Evolutionary conservation across 1,140 invertebrate genomes (phyloP), one percentile per base, ranked within the genome.

Genomic region (Colletes latitarsis): DNA sequence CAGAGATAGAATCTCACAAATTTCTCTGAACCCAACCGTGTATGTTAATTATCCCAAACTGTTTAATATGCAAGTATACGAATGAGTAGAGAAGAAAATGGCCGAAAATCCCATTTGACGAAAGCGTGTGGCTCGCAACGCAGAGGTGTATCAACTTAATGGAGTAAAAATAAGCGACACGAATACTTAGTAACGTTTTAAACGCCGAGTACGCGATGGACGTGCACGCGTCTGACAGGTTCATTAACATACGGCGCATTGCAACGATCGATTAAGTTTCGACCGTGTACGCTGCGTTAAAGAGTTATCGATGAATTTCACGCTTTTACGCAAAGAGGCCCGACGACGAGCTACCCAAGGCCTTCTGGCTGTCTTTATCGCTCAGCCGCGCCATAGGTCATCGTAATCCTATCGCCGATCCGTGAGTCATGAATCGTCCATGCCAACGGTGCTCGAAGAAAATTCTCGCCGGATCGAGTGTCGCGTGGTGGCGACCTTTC

Each of bases 371-470:
- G 58, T 49, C 55, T 76, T 53, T 72, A 74, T 66, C 76, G 76
- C 66, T 58, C 58, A 30, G 14, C 72, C 46, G 53, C 63, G 63
- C 58, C 82, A 82, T 83, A 82, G 82, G 73, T 84, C 81, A 70
- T 63, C 69, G 74, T 46, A 60, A 70, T 77, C 43, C 81, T 64
- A 68, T 80, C 81, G 53, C 41, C 60, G 75, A 49, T 78, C 30
- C 82, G 69, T 79, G 75, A 83, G 62, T 84, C 82, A 83, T 43
- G 46, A 58, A 74, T 79, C 76, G 83, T 83, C 82, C 69, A 69
- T 75, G 81, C 62, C 81, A 69, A 57, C 64, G 73, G 79, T 70
- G 62, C 68, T 79, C 81, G 6, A 79, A 43, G 75, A 72, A 71
- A 83, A 73, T 57, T 79, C 64, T 72, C 68, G 19, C 17, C 9